Base-by-base conservation (phyloP, 2,113 vertebrate genomes). In the Zingel zingel region DNA sequence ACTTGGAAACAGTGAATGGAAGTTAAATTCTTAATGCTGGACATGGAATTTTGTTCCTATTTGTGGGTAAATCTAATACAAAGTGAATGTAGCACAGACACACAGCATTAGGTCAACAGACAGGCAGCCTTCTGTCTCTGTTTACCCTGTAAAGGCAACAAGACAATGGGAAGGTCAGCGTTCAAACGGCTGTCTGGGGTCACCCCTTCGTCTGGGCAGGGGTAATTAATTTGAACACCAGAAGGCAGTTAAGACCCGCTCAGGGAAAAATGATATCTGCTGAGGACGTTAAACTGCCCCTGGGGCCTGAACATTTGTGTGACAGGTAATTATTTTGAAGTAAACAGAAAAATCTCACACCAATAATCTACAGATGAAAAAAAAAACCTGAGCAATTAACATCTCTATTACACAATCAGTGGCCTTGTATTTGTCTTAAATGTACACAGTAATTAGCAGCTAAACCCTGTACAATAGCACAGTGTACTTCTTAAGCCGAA, bases 181-280 rank as follows among this genome's bases (percentile, higher is more conserved):
- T 89, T 90, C 89, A 86, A 88, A 82, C 3, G 71, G 63, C 79
- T 83, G 89, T 91, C 84, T 88, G 83, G 75, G 87, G 92, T 91
- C 81, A 77, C 33, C 62, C 58, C 69, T 13, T 76, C 25, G 77
- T 84, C 89, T 86, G 87, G 62, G 72, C 74, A 15, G 79, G 72
- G 74, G 82, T 72, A 19, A 89, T 89, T 90, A 39, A 83, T 84
- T 87, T 62, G 21, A 90, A 79, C 89, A 77, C 89, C 82, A 71
- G 81, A 85, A 78, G 84, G 84, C 25, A 54, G 84, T 85, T 81
- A 77, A 83, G 79, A 87, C 14, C 61, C 36, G 65, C 83, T 90
- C 79, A 65, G 68, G 75, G 79, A 59, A 83, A 86, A 89, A 83
- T 61, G 53, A 87, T 90, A 86, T 87, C 77, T 71, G 63, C 74